phyloP scores from a whole-genome alignment of 2,113 vertebrate genomes.

The Numida meleagris region DNA sequence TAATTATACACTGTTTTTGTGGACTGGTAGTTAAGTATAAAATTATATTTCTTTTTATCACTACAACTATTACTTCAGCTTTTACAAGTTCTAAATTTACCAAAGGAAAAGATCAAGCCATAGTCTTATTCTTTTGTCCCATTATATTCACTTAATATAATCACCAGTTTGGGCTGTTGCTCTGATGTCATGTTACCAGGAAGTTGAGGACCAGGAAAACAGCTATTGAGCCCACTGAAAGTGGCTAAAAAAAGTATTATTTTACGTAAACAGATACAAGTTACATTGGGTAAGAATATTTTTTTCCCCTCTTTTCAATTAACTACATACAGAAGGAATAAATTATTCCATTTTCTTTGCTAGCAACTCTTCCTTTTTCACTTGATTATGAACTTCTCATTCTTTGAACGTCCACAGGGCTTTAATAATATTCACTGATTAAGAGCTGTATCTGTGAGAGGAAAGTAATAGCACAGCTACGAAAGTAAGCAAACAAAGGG shows the following conservation, averaged over 20 bases:
- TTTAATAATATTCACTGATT: not conserved
- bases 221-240: conserved; percentile 20
- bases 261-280: conserved; percentile 36
- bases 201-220: conserved; percentile 43
- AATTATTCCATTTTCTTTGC: not conserved
- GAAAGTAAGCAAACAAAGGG: not conserved
- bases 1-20: not conserved
- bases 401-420: not conserved
- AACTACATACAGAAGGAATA: not conserved
- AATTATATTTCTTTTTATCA: conserved; percentile 59
- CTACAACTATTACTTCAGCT: conserved; percentile 62
- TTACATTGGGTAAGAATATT: not conserved
- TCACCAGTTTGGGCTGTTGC: conserved; percentile 50
- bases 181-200: conserved; percentile 65
- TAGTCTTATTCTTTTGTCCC: conserved; percentile 43
- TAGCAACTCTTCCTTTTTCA: not conserved
- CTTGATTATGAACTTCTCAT: not conserved
- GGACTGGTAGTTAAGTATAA: conserved; percentile 29
- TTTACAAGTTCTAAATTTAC: conserved; percentile 74
- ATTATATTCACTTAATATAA: conserved; percentile 69
- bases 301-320: not conserved
- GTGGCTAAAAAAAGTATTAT: conserved; percentile 16
- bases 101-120: conserved; percentile 67
- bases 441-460: not conserved
- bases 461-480: not conserved